phyloP scores from a whole-genome alignment of 1,140 invertebrate genomes.

The Drosophila bipectinata region DNA sequence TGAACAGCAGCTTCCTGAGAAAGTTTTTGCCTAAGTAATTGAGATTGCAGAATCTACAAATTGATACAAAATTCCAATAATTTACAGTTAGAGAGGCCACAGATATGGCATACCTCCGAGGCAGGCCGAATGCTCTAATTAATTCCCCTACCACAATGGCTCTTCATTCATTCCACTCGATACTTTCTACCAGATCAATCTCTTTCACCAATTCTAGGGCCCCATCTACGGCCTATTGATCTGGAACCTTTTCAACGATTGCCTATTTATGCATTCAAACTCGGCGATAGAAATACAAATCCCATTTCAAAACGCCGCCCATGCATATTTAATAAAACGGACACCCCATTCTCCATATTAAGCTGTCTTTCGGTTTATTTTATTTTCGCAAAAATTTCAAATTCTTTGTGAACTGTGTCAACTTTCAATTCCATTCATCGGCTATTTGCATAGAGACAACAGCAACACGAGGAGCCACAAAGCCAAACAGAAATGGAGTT shows the following conservation, averaged over 20 bases:
- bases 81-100: constrained; percentile 31
- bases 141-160: constrained; percentile 31
- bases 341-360: constrained; percentile 21
- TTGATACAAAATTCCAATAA: constrained; percentile 45
- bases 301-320: constrained; percentile 29
- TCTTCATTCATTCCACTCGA: constrained; percentile 35
- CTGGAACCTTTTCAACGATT: constrained; percentile 28
- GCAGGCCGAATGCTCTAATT: constrained; percentile 35
- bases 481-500: constrained; percentile 11
- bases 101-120: constrained; percentile 30
- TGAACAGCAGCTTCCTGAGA: constrained; percentile 36
- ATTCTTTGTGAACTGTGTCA: constrained; percentile 66
- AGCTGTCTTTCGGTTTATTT: constrained; percentile 7
- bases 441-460: constrained; percentile 55
- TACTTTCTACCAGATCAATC: constrained; percentile 45
- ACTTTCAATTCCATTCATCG: constrained; percentile 66
- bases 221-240: constrained; percentile 26
- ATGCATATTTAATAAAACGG: constrained; percentile 32
- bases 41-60: constrained; percentile 51
- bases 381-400: constrained; percentile 35
- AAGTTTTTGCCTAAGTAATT: constrained; percentile 50
- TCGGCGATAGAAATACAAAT: constrained; percentile 8
- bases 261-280: constrained; percentile 35
- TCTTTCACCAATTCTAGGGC: constrained; percentile 7
- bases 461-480: constrained; percentile 21